These are phyloP conservation scores for Buteo buteo DNA, from an alignment of 2,113 vertebrate species.

Conservation along the genomic window DNA sequence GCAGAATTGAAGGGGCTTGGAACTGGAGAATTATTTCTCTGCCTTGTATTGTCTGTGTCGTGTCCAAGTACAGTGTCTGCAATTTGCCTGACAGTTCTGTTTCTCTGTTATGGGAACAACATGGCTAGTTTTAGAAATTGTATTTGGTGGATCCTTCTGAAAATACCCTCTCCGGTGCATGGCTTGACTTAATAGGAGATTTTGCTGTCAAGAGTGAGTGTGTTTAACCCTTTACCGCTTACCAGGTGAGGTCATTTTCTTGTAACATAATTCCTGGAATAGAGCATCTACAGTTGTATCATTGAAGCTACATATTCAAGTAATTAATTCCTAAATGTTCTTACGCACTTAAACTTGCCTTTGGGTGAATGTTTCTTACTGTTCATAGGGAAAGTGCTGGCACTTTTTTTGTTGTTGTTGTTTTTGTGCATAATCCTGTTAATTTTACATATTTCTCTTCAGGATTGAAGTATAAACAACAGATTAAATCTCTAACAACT, in stretches of 20 bases:
- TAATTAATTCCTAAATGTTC: background rate
- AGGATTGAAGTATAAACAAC: background rate
- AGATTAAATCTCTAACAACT: background rate
- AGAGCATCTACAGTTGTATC: background rate
- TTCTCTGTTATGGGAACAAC: background rate
- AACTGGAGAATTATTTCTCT: background rate
- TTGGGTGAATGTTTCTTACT: background rate
- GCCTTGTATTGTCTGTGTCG: background rate
- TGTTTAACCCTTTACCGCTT: background rate
- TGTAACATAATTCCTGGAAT: background rate
- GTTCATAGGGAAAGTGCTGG: background rate
- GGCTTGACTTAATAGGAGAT: background rate
- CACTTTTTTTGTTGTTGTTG: background rate
- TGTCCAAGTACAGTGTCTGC: rapidly evolving
- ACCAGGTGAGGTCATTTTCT: background rate
- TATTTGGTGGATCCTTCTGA: background rate
- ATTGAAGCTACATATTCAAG: background rate
- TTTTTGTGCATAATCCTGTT: background rate
- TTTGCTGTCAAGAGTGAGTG: background rate
- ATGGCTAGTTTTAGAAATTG: background rate
- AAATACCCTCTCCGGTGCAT: background rate
- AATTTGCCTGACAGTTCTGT: background rate
- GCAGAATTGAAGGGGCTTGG: background rate
- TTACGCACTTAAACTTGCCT: background rate
- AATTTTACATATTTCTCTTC: background rate